A percentile compares a stretch with the other conserved stretches of the same genome.
These are phyloP conservation scores for Pogonognathellus flavescens DNA, from an alignment of 1,140 invertebrate species.

Conservation along the genomic window DNA sequence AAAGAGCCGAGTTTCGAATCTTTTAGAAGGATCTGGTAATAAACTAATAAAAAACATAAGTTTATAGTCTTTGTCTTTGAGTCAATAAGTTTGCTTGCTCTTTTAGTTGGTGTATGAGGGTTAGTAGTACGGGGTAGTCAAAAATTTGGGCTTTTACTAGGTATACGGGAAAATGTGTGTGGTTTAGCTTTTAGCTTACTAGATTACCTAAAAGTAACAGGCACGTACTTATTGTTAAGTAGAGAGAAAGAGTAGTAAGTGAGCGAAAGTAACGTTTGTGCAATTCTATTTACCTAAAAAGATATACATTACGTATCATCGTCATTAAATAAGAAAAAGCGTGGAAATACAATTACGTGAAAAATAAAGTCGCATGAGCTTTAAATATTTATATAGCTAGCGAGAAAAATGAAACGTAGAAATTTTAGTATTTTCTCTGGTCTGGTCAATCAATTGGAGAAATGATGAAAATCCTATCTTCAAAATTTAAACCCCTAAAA, in stretches of 20 bases:
- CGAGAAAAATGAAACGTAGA: too few relatives aligned
- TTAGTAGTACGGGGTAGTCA: background rate
- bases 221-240: background rate
- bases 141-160: background rate
- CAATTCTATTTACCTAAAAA: background rate
- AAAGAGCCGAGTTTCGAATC: background rate
- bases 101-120: conserved; percentile 1
- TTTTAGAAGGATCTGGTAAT: background rate
- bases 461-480: too few relatives aligned
- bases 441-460: too few relatives aligned
- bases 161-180: background rate
- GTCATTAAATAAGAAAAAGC: background rate
- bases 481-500: too few relatives aligned
- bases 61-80: background rate
- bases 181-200: background rate
- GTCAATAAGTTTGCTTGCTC: conserved; percentile 28
- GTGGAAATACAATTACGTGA: too few relatives aligned
- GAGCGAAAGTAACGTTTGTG: conserved; percentile 13
- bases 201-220: background rate
- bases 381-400: background rate
- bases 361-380: conserved; percentile 19
- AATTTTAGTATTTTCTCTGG: too few relatives aligned
- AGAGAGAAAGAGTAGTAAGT: background rate
- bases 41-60: background rate
- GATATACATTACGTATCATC: background rate